phyloP scores from a whole-genome alignment of 2,888 invertebrate genomes.

The Linnaemya tessellans region DNA sequence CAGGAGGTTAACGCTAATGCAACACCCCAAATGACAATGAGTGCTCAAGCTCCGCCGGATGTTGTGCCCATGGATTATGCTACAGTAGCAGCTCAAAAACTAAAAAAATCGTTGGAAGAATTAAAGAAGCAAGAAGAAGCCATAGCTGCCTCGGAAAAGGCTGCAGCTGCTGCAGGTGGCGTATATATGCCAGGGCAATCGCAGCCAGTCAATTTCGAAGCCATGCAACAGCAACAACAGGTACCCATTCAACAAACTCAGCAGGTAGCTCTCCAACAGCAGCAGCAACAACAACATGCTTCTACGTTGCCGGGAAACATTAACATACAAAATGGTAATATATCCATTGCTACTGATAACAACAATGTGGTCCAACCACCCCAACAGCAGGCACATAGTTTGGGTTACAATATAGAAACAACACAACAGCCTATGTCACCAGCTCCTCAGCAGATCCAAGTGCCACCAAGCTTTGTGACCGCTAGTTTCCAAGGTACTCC shows the following conservation, averaged over 20 bases:
- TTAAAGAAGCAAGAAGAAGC: conserved; percentile 80
- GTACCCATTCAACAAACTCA: conserved; percentile 78
- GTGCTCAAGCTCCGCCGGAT: conserved; percentile 49
- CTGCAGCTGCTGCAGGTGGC: conserved; percentile 62
- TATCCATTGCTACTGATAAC: conserved; percentile 75
- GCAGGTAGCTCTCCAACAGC: conserved; percentile 80
- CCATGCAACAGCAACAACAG: conserved; percentile 83
- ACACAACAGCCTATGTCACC: conserved; percentile 76
- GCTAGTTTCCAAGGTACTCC: conserved; percentile 64
- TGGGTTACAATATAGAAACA: conserved; percentile 57
- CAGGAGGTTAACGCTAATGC: conserved; percentile 83
- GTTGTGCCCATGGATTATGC: conserved; percentile 79
- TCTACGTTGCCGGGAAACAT: conserved; percentile 78
- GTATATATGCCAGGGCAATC: conserved; percentile 75
- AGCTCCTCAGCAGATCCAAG: conserved; percentile 73
- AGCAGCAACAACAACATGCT: conserved; percentile 77
- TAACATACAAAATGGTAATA: conserved; percentile 77
- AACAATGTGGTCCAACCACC: conserved; percentile 68
- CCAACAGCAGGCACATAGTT: conserved; percentile 69
- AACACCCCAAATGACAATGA: conserved; percentile 71
- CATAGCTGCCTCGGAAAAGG: conserved; percentile 75
- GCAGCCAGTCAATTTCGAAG: conserved; percentile 73
- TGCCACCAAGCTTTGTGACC: conserved; percentile 56
- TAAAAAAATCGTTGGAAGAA: conserved; percentile 81
- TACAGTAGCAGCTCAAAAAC: conserved; percentile 78